Base-by-base conservation (phyloP, 2,888 invertebrate genomes). In the Chrysina gloriosa region DNA sequence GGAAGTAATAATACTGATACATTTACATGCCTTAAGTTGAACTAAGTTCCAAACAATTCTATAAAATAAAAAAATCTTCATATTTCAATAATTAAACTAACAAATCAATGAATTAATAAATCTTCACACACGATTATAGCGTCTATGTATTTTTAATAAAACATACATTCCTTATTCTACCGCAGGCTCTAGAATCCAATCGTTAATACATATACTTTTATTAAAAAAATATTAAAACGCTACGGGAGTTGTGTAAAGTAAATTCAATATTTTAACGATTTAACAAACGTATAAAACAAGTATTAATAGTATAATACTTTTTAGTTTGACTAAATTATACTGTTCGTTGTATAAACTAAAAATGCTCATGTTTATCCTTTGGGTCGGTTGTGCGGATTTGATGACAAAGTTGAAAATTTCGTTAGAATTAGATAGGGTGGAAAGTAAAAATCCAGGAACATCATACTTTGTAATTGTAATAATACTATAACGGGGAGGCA, bases 1-100 rank as follows among this genome's bases (percentile, higher is more conserved):
- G 76, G 75, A 78, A 78, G 74, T 75, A 76, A 77, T 80, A 81
- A 81, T 81, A 81, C 81, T 81, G 81, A 81, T 80, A 80, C 77
- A 79, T 79, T 79, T 79, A 80, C 76, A 77, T 77, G 75, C 77
- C 76, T 77, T 76, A 74, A 73, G 71, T 72, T 72, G 71, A 68
- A 71, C 67, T 70, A 52, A 31, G 65, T 67, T 71, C 69, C 69
- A 72, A 70, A 71, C 72, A 70, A 65, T 69, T 69, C 65, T 56
- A 71, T 63, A 65, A 67, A 67, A 70, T 69, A 70, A 63, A 68
- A 68, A 70, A 63, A 69, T 67, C 68, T 71, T 72, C 71, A 74
- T 73, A 67, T 71, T 71, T 67, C 73, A 73, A 74, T 70, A 75
- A 72, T 70, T 71, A 74, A 68, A 71, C 70, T 71, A 75, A 74